Conservation (phyloP, 2,113 vertebrate species). For the Sylvicapra grimmia region DNA sequence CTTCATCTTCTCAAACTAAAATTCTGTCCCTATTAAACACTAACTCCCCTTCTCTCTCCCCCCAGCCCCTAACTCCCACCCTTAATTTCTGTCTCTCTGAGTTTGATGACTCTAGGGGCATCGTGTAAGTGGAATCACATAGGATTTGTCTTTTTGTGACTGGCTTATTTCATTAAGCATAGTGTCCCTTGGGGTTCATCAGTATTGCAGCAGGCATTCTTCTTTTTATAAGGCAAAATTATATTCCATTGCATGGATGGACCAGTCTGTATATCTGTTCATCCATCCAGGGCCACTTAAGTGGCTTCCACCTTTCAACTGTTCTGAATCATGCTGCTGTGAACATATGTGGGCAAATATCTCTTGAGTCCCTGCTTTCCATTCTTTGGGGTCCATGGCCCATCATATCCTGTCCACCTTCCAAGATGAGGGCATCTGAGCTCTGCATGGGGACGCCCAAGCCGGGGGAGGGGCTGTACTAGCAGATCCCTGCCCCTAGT, state of each 20-base stretch:
- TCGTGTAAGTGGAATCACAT: rapidly evolving
- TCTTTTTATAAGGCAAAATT: background rate
- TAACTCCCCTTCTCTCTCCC: rapidly evolving
- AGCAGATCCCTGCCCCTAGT: background rate
- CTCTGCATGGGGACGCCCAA: rapidly evolving
- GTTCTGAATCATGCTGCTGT: rapidly evolving
- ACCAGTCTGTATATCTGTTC: background rate
- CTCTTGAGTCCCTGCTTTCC: rapidly evolving
- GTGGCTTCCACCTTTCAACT: rapidly evolving
- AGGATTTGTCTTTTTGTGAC: rapidly evolving
- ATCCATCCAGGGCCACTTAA: rapidly evolving
- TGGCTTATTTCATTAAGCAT: background rate
- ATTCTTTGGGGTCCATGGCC: no score
- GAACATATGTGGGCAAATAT: rapidly evolving
- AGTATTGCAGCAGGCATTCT: rapidly evolving
- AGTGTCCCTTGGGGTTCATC: rapidly evolving
- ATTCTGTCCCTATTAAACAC: rapidly evolving
- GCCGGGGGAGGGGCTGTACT: rapidly evolving
- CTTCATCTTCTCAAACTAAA: background rate
- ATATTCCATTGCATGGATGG: background rate
- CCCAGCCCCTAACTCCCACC: rapidly evolving
- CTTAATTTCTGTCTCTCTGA: background rate
- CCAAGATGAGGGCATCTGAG: rapidly evolving
- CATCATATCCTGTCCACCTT: rapidly evolving
- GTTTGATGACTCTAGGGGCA: rapidly evolving